Conservation (phyloP, 2,888 invertebrate species). For the Agrilus mali region DNA sequence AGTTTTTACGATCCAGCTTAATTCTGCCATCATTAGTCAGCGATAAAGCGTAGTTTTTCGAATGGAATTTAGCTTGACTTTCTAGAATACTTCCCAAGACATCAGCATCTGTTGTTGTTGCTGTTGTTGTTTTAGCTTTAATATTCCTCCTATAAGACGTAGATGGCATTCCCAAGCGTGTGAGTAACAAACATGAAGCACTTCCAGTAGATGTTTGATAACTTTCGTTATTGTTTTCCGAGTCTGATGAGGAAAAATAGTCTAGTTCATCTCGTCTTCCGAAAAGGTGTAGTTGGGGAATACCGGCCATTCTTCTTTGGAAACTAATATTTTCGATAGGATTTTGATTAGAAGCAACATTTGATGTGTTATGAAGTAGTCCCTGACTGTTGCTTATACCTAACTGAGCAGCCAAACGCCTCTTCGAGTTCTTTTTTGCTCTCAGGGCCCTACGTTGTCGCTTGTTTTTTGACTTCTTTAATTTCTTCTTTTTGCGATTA, state of each 20-base stretch:
- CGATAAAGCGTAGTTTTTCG: conserved; percentile 45
- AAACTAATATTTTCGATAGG: conserved; percentile 12
- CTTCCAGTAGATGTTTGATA: too few relatives aligned
- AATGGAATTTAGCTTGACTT: conserved; percentile 57
- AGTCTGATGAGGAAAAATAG: conserved; percentile 47
- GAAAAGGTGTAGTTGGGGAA: conserved; percentile 49
- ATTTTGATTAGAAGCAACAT: conserved; percentile 1
- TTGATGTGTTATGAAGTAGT: conserved; percentile 16
- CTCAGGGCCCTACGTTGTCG: conserved; percentile 9
- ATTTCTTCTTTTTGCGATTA: conserved; percentile 19
- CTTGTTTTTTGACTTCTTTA: conserved; percentile 9
- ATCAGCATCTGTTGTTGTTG: conserved; percentile 41
- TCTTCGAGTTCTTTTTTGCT: conserved; percentile 32
- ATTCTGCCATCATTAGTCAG: conserved; percentile 51
- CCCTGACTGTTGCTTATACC: conserved; percentile 30
- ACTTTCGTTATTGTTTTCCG: conserved; percentile 29
- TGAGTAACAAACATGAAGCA: too few relatives aligned
- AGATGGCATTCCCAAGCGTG: too few relatives aligned
- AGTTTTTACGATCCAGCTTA: conserved; percentile 31
- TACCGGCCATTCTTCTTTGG: conserved; percentile 33
- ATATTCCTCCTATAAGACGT: too few relatives aligned
- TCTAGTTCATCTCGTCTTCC: conserved; percentile 57
- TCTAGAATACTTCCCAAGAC: conserved; percentile 57
- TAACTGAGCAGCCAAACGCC: conserved; percentile 37
- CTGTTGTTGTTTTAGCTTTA: conserved; percentile 23